Conservation (phyloP, 2,113 vertebrate genomes). For the Lucifuga dentata region DNA sequence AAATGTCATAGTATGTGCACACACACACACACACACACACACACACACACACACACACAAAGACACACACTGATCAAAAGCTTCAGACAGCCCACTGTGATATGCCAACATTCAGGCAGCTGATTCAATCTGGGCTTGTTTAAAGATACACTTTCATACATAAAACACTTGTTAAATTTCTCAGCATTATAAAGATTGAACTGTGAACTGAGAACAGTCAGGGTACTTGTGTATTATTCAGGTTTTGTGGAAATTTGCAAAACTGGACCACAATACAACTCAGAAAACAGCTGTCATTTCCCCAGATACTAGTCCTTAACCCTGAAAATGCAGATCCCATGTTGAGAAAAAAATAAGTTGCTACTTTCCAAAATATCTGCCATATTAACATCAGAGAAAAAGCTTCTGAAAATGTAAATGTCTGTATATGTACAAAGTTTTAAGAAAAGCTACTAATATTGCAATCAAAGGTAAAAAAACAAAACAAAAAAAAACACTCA, state of each 20-base stretch:
- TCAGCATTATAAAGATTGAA: neutral
- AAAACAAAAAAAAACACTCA: too few species aligned
- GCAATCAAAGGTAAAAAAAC: neutral
- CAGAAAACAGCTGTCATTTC: too few species aligned
- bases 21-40: constrained; percentile 7
- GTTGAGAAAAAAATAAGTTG: too few species aligned
- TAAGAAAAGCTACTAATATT: neutral
- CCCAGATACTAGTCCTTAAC: too few species aligned
- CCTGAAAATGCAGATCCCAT: too few species aligned
- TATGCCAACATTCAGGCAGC: neutral
- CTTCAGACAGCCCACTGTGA: neutral
- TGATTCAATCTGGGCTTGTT: constrained; percentile 26
- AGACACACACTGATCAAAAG: constrained; percentile 14
- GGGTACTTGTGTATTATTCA: too few species aligned
- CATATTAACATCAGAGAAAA: too few species aligned
- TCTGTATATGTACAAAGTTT: neutral
- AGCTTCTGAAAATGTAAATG: neutral
- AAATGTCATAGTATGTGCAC: neutral
- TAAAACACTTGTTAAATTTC: neutral
- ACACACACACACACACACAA: constrained; percentile 1
- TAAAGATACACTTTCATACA: neutral
- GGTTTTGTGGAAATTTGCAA: too few species aligned
- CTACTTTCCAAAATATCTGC: too few species aligned
- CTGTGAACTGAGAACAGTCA: neutral
- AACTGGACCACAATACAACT: too few species aligned